Base-by-base conservation (phyloP, 2,797 vertebrate species). In the Lates japonicus region DNA sequence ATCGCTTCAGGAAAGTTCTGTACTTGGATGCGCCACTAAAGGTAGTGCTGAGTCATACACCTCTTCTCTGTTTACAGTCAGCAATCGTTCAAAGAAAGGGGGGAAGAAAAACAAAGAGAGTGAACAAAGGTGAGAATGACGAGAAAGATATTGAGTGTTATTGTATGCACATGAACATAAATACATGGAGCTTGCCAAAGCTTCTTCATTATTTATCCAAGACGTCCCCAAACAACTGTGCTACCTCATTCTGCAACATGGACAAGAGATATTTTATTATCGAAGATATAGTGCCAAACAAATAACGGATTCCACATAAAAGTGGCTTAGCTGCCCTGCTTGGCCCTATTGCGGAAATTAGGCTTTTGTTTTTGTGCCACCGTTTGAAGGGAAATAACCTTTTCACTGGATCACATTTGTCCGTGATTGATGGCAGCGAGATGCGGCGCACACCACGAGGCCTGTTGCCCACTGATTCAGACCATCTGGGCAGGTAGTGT, bases 401-500 rank as follows among this genome's bases (percentile, higher is more conserved):
- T 85, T 86, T 83, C 66, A 52, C 49, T 39, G 52, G 39, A 48
- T 46, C 20, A 48, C 69, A 74, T 91, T 87, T 87, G 78, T 78
- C 29, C 54, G 59, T 85, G 90, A 93, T 86, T 86, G 89, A 88
- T 89, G 81, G 55, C 76, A 60, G 71, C 64, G 68, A 81, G 76
- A 89, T 69, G 76, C 25, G 0, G 31, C 0, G 16, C 79, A 10
- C 70, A n/a, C 67, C 70, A 54, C 4, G 33, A 63, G 59, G 63
- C 33, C 76, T 8, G 0, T 7, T 46, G 64, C 82, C 78, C 63
- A 70, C 87, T 82, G 82, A 70, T 70, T 86, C 68, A 31, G 76
- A 84, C 90, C 92, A 92, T 92, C 90, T 93, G 91, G 82, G 62
- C 83, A 84, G 82, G 88, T 82, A 75, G 60, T 17, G 57, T 4